Percentiles rank a stretch among this genome's conserved stretches.
Evolutionary conservation across 2,113 vertebrate species (phyloP).

Genomic region (Antigone vipio): DNA sequence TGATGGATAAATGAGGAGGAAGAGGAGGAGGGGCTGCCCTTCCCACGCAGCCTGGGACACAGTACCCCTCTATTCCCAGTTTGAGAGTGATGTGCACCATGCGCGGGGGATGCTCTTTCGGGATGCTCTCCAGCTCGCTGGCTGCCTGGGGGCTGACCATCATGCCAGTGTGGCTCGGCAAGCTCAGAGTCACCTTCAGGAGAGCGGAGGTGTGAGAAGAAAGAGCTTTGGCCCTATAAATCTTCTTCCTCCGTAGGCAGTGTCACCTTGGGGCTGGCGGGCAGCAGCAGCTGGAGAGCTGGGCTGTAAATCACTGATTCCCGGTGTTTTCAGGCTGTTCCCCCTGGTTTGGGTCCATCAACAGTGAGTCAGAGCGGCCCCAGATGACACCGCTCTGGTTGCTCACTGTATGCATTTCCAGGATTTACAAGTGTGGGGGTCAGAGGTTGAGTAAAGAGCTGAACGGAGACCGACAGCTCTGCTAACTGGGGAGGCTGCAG

Average conservation of each 20-base stretch:
- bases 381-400: not conserved
- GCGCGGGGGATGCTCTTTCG: not conserved
- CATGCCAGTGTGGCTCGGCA: rapidly evolving
- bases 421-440: not conserved
- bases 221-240: not conserved
- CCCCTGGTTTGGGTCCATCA: not conserved
- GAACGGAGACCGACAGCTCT: not conserved
- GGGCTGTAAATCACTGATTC: not conserved
- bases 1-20: not conserved
- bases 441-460: not conserved
- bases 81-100: not conserved
- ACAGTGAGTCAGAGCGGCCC: not conserved
- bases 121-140: not conserved
- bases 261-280: not conserved
- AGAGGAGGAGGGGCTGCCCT: not conserved
- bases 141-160: too few relatives aligned
- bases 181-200: not conserved
- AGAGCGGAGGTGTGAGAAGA: not conserved
- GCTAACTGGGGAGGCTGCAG: not conserved
- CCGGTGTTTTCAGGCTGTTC: rapidly evolving
- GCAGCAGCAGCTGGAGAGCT: not conserved
- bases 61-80: not conserved
- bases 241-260: rapidly evolving
- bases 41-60: not conserved
- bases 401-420: not conserved